Percentiles rank a stretch among this genome's conserved stretches.
These are phyloP conservation scores for Suncus etruscus DNA, from an alignment of 2,113 vertebrate genomes.

Conservation along the genomic window DNA sequence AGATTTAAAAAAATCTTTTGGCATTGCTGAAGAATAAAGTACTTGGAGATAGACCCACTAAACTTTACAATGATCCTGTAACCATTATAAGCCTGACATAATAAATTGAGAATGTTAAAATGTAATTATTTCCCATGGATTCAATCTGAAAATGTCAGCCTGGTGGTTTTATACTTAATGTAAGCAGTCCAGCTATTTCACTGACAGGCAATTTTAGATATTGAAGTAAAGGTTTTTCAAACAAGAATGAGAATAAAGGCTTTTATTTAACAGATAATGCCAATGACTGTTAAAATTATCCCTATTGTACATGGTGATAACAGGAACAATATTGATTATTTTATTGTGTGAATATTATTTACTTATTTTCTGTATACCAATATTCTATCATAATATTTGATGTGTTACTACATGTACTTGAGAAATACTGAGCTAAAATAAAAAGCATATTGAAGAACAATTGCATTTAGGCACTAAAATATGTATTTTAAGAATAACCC, in stretches of 20 bases:
- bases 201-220: conserved; percentile 39
- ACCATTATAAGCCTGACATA: conserved; percentile 65
- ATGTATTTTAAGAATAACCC: neutral
- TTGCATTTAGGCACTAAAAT: neutral
- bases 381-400: neutral
- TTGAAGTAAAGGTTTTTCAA: conserved; percentile 15
- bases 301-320: neutral
- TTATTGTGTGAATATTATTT: neutral
- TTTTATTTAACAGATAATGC: neutral
- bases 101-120: conserved; percentile 69
- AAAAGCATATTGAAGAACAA: neutral
- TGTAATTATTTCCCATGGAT: conserved; percentile 70
- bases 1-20: neutral
- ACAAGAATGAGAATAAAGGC: neutral
- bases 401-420: neutral
- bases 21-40: neutral
- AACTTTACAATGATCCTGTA: conserved; percentile 66
- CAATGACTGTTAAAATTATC: conserved; percentile 45
- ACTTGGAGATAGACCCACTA: conserved; percentile 12
- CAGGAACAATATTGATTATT: conserved; percentile 6
- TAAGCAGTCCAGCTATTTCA: conserved; percentile 21
- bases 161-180: conserved; percentile 40
- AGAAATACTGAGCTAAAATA: neutral
- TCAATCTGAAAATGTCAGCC: conserved; percentile 70
- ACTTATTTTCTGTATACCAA: neutral